A percentile compares a stretch with the other conserved stretches of the same genome.
phyloP scores from a whole-genome alignment of 2,888 invertebrate species.

The Frankliniella intonsa region DNA sequence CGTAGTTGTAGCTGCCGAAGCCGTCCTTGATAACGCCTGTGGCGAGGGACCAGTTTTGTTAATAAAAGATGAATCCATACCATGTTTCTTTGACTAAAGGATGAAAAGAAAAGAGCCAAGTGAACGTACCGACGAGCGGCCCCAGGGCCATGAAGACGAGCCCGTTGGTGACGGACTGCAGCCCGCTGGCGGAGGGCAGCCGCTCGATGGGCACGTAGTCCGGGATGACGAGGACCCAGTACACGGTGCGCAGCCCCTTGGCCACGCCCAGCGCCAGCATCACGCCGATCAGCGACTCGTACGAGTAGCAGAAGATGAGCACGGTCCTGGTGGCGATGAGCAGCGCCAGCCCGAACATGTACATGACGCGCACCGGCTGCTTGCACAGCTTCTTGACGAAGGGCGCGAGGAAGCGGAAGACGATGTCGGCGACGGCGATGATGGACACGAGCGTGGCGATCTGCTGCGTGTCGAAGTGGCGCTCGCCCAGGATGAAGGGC shows the following conservation, averaged over 20 bases:
- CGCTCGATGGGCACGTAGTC: conserved; percentile 62
- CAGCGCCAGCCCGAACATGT: conserved; percentile 54
- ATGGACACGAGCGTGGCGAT: conserved; percentile 61
- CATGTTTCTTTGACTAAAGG: not conserved
- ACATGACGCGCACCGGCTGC: conserved; percentile 60
- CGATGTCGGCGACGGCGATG: conserved; percentile 52
- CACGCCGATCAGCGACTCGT: conserved; percentile 48
- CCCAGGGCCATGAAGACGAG: conserved; percentile 57
- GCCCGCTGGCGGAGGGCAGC: conserved; percentile 62
- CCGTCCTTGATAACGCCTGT: conserved; percentile 58
- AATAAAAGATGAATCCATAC: too few species aligned
- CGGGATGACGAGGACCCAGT: conserved; percentile 64
- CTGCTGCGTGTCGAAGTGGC: conserved; percentile 54
- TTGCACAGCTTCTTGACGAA: conserved; percentile 62
- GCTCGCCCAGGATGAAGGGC: conserved; percentile 63
- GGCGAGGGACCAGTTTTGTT: not conserved
- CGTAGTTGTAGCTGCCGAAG: conserved; percentile 56
- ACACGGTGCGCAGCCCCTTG: conserved; percentile 66
- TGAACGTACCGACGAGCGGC: conserved; percentile 56
- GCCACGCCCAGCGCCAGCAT: conserved; percentile 59
- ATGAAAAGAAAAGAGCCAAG: not conserved
- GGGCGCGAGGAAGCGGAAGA: conserved; percentile 53
- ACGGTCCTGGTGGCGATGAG: conserved; percentile 57
- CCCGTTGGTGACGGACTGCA: conserved; percentile 67
- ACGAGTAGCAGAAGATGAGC: conserved; percentile 45